A percentile compares a stretch with the other conserved stretches of the same genome.
Conservation (phyloP, 2,888 invertebrate genomes). For the Stratiomys singularior region DNA sequence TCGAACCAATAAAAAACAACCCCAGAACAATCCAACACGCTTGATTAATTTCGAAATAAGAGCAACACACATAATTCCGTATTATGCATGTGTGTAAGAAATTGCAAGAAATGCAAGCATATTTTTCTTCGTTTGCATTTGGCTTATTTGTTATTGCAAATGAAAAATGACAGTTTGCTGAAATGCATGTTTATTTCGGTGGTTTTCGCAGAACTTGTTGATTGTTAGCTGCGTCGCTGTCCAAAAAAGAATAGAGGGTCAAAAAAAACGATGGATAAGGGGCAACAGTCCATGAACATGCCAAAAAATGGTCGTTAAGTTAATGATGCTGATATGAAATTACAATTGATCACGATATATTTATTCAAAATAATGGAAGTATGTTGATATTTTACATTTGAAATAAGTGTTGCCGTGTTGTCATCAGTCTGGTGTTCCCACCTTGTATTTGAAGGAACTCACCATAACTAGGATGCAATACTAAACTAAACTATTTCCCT, state of each 20-base stretch:
- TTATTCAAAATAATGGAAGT: background rate
- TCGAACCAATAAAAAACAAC: background rate
- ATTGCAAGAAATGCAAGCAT: background rate
- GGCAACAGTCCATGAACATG: background rate
- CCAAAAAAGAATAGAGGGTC: background rate
- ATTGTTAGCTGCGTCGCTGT: background rate
- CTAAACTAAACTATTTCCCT: no score
- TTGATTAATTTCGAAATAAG: slow-evolving; percentile 19
- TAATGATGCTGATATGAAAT: slow-evolving; percentile 39
- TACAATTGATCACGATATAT: slow-evolving; percentile 35
- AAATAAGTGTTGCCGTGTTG: no score
- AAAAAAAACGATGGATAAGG: no score
- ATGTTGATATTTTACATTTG: background rate
- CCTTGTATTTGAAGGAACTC: no score
- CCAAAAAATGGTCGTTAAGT: slow-evolving; percentile 11
- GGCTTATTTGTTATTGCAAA: slow-evolving; percentile 19
- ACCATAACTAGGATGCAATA: no score
- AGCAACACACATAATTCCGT: background rate
- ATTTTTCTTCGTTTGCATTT: background rate
- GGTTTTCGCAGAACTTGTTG: background rate
- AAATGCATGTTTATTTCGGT: slow-evolving; percentile 26
- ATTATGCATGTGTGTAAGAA: background rate
- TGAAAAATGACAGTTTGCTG: slow-evolving; percentile 43
- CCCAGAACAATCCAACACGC: background rate
- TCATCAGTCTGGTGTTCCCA: no score